Percentiles rank a stretch among this genome's conserved stretches.
These are phyloP conservation scores for Pteronotus mesoamericanus DNA, from an alignment of 2,797 vertebrate genomes.

Conservation along the genomic window DNA sequence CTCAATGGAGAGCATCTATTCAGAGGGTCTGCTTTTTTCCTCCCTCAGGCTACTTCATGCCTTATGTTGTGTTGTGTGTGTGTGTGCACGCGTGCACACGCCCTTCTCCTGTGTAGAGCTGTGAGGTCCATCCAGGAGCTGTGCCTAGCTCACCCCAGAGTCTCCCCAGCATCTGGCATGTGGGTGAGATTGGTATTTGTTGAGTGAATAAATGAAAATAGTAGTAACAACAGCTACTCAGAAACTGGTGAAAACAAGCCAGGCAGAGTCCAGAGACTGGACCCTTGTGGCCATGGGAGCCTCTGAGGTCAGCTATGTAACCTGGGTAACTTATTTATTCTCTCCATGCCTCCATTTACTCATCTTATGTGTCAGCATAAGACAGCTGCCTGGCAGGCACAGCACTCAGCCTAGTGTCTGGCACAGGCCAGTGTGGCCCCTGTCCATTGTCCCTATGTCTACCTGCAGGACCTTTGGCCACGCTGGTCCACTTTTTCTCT, in stretches of 20 bases:
- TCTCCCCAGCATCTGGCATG: not conserved
- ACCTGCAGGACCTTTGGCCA: not conserved
- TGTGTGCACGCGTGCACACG: no score
- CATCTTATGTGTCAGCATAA: not conserved
- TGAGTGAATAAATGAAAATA: not conserved
- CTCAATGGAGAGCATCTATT: not conserved
- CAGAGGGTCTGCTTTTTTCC: not conserved
- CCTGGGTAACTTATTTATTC: not conserved
- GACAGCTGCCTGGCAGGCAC: not conserved
- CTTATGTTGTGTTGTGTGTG: not conserved
- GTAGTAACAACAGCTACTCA: not conserved
- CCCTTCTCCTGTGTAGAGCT: not conserved
- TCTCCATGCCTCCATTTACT: not conserved
- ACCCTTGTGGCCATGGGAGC: accelerated
- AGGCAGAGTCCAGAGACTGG: not conserved
- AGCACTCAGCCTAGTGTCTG: not conserved
- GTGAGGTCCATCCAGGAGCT: not conserved
- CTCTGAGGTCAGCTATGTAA: not conserved
- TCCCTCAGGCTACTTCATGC: not conserved
- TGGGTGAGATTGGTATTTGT: not conserved
- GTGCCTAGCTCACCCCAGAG: not conserved
- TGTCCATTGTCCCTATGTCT: not conserved
- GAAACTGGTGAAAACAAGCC: not conserved
- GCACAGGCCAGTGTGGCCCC: not conserved
- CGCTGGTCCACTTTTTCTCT: not conserved